These are phyloP conservation scores for Corythornis vintsioides DNA, from an alignment of 2,113 vertebrate genomes.

Conservation along the genomic window DNA sequence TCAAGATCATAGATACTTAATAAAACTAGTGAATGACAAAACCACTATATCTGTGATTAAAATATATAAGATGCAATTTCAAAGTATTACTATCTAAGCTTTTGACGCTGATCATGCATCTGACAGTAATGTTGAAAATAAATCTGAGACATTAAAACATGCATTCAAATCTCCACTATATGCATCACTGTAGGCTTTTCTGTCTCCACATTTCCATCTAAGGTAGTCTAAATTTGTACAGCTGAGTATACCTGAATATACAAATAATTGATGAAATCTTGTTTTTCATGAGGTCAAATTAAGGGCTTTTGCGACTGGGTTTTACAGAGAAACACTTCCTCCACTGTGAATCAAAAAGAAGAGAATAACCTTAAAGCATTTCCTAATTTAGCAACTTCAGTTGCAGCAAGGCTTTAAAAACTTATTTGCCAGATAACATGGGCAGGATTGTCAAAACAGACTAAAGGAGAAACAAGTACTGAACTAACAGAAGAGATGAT, in stretches of 20 bases:
- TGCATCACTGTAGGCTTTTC: not conserved
- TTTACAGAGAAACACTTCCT: not conserved
- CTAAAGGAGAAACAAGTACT: not conserved
- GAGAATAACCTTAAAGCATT: not conserved
- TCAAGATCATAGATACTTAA: not conserved
- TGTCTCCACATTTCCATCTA: not conserved
- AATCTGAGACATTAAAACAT: not conserved
- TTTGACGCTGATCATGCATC: not conserved
- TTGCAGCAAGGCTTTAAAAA: not conserved
- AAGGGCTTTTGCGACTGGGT: not conserved
- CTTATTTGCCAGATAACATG: not conserved
- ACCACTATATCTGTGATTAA: not conserved
- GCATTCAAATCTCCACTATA: not conserved
- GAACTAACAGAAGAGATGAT: not conserved
- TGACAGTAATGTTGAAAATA: not conserved
- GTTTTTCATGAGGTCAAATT: not conserved
- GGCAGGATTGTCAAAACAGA: not conserved
- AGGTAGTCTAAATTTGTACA: not conserved
- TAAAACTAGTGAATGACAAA: not conserved
- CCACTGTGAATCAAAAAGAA: not conserved
- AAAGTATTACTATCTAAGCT: not conserved
- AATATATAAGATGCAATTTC: not conserved
- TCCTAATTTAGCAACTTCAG: conserved; percentile 15
- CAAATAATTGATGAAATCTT: not conserved
- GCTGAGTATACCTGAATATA: not conserved